These are phyloP conservation scores for Clarias batrachus DNA, from an alignment of 2,113 vertebrate species.

Conservation along the genomic window DNA sequence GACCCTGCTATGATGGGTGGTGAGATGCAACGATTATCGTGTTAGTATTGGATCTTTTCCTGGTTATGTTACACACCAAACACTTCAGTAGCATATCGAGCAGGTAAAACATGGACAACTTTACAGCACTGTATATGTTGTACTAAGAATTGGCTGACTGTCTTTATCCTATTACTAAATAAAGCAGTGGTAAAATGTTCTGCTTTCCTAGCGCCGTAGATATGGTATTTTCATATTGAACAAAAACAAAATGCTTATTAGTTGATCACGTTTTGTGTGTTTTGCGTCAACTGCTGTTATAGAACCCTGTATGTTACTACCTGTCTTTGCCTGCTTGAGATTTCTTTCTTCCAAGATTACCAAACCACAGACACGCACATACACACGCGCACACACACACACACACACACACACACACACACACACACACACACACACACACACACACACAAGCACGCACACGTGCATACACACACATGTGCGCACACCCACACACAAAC, in stretches of 20 bases:
- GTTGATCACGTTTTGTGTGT: background rate
- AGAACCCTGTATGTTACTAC: slow-evolving; percentile 6
- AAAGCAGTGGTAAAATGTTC: background rate
- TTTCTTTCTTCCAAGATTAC: background rate
- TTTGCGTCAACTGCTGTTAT: background rate
- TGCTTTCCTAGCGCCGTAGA: background rate
- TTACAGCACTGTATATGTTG: too few species aligned
- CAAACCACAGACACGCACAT: background rate
- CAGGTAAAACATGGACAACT: too few species aligned
- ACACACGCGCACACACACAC: too few species aligned
- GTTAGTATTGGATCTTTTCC: too few species aligned
- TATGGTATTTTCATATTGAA: background rate
- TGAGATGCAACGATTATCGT: too few species aligned
- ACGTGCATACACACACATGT: background rate
- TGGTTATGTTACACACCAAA: too few species aligned
- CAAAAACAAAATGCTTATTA: background rate
- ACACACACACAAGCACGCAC: background rate
- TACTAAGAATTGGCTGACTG: background rate
- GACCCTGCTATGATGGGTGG: too few species aligned
- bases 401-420: too few species aligned
- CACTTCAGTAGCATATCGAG: too few species aligned
- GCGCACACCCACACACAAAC: slow-evolving; percentile 24
- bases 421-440: slow-evolving; percentile 6
- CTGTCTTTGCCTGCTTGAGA: slow-evolving; percentile 35
- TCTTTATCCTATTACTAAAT: background rate